Conservation (phyloP, 92 coral and sea anemone genomes). For the Heteractis magnifica region DNA sequence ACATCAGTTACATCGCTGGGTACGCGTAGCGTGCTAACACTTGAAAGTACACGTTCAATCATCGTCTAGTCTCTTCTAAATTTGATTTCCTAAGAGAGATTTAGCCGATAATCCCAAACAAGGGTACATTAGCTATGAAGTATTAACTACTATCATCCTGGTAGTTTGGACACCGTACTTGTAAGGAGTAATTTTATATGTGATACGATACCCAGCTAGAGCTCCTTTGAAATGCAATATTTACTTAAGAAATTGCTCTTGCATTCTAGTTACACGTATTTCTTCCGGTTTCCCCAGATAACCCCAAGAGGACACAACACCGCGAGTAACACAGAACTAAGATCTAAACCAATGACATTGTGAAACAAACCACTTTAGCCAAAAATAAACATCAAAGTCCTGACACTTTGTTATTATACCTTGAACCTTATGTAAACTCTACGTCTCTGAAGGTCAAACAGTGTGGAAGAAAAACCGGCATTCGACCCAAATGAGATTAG, state of each 20-base stretch:
- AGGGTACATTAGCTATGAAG: too few relatives aligned
- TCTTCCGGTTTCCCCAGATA: not conserved
- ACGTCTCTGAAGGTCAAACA: conserved; percentile 5
- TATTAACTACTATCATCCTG: too few relatives aligned
- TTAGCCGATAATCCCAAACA: not conserved
- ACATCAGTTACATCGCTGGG: not conserved
- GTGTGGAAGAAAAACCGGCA: not conserved
- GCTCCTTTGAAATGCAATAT: not conserved
- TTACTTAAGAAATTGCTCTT: not conserved
- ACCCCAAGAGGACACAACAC: not conserved
- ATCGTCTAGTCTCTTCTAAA: not conserved
- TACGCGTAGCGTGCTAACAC: not conserved
- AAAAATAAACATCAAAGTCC: conserved; percentile 1
- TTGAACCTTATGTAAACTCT: conserved; percentile 17
- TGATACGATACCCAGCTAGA: not conserved
- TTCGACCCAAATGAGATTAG: not conserved
- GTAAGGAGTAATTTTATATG: not conserved
- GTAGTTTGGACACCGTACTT: too few relatives aligned
- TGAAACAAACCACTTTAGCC: conserved; percentile 13
- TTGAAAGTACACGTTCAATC: not conserved
- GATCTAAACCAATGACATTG: not conserved
- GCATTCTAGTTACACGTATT: not conserved
- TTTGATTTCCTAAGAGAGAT: not conserved
- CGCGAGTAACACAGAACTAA: not conserved
- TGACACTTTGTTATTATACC: conserved; percentile 27